phyloP scores from a whole-genome alignment of 2,888 invertebrate species.

The Dasysyrphus albostriatus region DNA sequence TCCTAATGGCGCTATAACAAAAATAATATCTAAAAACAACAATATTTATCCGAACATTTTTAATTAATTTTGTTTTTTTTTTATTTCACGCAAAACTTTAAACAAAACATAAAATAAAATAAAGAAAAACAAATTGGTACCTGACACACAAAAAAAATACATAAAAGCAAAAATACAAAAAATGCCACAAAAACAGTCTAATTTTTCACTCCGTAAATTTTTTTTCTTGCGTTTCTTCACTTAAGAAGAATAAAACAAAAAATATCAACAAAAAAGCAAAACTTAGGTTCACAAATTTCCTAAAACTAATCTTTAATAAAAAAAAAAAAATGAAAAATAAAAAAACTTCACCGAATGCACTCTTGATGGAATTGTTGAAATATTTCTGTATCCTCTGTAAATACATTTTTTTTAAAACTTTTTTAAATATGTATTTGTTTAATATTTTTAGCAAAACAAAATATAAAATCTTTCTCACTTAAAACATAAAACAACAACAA shows the following conservation, averaged over 20 bases:
- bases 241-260: constrained; percentile 34
- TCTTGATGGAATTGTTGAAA: constrained; percentile 73
- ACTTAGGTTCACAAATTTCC: constrained; percentile 55
- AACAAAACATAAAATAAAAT: constrained; percentile 69
- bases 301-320: constrained; percentile 59
- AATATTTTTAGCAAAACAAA: constrained; percentile 32
- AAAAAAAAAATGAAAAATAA: constrained; percentile 33
- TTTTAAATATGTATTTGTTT: constrained; percentile 56
- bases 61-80: constrained; percentile 58
- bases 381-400: constrained; percentile 63
- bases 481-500: constrained; percentile 50
- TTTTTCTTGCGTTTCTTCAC: constrained; percentile 31
- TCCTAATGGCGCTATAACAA: constrained; percentile 73
- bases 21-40: constrained; percentile 55
- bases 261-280: constrained; percentile 48
- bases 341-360: constrained; percentile 73
- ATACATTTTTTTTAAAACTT: constrained; percentile 31
- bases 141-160: constrained; percentile 64
- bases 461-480: constrained; percentile 50
- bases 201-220: constrained; percentile 36
- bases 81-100: constrained; percentile 77
- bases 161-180: constrained; percentile 50
- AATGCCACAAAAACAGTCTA: constrained; percentile 48
- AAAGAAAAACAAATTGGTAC: constrained; percentile 76
- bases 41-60: constrained; percentile 78